These are phyloP conservation scores for Trogon melanurus DNA, from an alignment of 2,113 vertebrate genomes.

Conservation along the genomic window DNA sequence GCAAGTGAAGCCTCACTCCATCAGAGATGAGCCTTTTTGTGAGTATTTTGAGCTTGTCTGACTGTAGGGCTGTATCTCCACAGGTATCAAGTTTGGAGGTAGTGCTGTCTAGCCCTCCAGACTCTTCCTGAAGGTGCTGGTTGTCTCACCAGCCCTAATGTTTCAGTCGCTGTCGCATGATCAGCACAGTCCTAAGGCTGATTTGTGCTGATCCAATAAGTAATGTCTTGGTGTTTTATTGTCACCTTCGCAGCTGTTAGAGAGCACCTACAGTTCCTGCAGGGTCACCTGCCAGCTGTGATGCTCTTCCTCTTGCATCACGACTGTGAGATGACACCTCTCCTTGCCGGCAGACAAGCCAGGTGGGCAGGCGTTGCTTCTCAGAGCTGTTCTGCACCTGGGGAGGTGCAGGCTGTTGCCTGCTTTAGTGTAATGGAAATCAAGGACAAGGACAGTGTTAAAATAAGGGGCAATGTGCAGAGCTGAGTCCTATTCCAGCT, in stretches of 20 bases:
- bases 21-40: not conserved
- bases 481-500: not conserved
- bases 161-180: not conserved
- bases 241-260: conserved; percentile 35
- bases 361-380: conserved; percentile 26
- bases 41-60: not conserved
- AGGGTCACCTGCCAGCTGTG: conserved; percentile 32
- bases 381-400: not conserved
- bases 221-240: not conserved
- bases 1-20: rapidly evolving
- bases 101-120: not conserved
- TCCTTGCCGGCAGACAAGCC: conserved; percentile 51
- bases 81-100: not conserved
- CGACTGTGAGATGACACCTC: not conserved
- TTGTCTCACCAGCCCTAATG: not conserved
- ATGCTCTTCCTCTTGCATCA: conserved; percentile 13
- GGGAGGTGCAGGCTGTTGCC: not conserved
- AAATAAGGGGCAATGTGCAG: not conserved
- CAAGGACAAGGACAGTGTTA: not conserved
- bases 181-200: not conserved
- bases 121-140: not conserved
- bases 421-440: not conserved
- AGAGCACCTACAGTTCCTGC: not conserved
- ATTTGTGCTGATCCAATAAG: not conserved
- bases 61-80: not conserved